Percentiles rank a stretch among this genome's conserved stretches.
These are phyloP conservation scores for Drosophila nr. medialis DNA, from an alignment of 2,888 invertebrate species.

Conservation along the genomic window DNA sequence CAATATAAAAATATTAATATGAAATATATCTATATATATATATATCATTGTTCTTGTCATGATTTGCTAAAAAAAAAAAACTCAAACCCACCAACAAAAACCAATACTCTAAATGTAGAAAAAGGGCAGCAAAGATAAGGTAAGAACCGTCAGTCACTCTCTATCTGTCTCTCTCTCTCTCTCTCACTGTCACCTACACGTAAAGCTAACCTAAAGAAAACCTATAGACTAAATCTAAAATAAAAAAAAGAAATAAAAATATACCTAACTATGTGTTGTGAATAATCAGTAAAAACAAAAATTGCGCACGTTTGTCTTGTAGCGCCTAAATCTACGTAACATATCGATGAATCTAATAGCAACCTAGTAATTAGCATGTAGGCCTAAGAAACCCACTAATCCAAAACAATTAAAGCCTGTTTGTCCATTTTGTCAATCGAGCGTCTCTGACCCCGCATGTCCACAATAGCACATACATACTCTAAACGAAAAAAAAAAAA, in stretches of 20 bases:
- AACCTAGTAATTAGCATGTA: constrained; percentile 45
- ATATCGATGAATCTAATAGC: constrained; percentile 31
- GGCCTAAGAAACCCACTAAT: constrained; percentile 32
- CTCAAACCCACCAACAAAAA: constrained; percentile 85
- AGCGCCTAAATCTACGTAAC: constrained; percentile 61
- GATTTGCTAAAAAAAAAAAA: constrained; percentile 73
- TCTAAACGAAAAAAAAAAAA: constrained; percentile 13
- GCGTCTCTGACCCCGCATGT: constrained; percentile 52
- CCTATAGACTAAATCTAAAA: constrained; percentile 16
- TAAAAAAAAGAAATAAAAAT: constrained; percentile 3
- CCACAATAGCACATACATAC: constrained; percentile 38
- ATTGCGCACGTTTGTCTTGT: constrained; percentile 70
- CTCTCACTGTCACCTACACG: constrained; percentile 54
- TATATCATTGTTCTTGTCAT: constrained; percentile 79
- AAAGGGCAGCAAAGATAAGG: constrained; percentile 95
- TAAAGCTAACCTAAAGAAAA: constrained; percentile 43
- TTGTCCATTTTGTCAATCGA: constrained; percentile 22
- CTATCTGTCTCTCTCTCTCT: constrained; percentile 24
- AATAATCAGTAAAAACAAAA: constrained; percentile 27
- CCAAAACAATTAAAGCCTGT: constrained; percentile 7
- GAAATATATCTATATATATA: constrained; percentile 62
- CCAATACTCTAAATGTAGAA: constrained; percentile 87
- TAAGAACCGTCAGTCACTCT: constrained; percentile 85
- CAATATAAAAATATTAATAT: constrained; percentile 66
- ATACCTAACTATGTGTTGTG: constrained; percentile 55